Base-by-base conservation (phyloP, 2,797 vertebrate genomes). In the Notolabrus celidotus region DNA sequence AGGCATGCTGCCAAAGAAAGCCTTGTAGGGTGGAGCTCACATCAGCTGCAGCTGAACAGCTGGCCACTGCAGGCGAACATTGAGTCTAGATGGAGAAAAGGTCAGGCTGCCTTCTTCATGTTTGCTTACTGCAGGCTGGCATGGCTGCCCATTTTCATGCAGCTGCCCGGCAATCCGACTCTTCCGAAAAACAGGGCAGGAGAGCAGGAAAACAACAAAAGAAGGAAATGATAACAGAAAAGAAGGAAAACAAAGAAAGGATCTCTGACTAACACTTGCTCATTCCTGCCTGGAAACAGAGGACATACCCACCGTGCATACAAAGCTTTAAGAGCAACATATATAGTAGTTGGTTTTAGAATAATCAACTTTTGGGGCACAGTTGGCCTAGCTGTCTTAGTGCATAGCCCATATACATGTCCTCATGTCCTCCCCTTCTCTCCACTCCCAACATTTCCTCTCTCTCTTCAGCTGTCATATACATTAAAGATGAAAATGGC, bases 1-100 rank as follows among this genome's bases (percentile, higher is more conserved):
- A 69, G 90, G 86, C 87, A 68, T 57, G 69, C 67, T 86, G 89
- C 88, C 91, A 91, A 89, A 80, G 43, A 90, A 92, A 91, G 71
- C 82, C 72, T 76, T 33, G 51, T 70, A 86, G 89, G 88, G 91
- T 90, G 89, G 91, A 91, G 88, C 89, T 65, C 86, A 79, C 77
- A 88, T 91, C 88, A 89, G 87, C 87, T 89, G 73, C 85, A 87
- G 85, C 77, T 65, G 70, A 90, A 86, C 89, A 92, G 91, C 92
- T 92, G 92, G 87, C 58, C 80, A 64, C 83, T 84, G 84, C 60
- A 2, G 86, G 71, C 82, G 54, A 75, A 80, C 74, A 45, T n/a
- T 0, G 62, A 79, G 72, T 55, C 45, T 47, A 42, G 62, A 66
- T 47, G 55, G 82, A 84, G 83, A 76, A 81, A 85, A 84, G 79